Evolutionary conservation across 2,113 vertebrate species (phyloP).

Genomic region (Crotophaga sulcirostris): DNA sequence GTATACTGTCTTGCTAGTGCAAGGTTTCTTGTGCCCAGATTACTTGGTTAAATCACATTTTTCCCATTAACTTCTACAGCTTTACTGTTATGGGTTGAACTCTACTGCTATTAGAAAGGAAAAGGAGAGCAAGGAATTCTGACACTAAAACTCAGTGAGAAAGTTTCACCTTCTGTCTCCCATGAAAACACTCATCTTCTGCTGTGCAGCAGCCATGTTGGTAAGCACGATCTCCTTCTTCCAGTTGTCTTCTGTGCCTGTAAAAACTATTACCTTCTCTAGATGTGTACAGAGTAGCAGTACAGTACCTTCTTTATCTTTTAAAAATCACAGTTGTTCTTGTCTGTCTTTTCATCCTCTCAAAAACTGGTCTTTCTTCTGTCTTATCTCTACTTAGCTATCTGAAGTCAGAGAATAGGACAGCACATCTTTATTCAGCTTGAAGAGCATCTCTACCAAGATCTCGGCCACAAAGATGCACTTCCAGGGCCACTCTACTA

Average conservation of each 20-base stretch:
- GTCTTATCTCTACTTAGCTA: too few relatives aligned
- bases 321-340: too few relatives aligned
- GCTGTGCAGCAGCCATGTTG: not conserved
- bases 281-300: too few relatives aligned
- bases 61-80: not conserved
- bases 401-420: too few relatives aligned
- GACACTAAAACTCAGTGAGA: not conserved
- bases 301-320: too few relatives aligned
- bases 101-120: not conserved
- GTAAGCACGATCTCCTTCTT: not conserved
- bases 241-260: not conserved
- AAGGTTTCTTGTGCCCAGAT: not conserved
- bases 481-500: not conserved
- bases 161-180: not conserved
- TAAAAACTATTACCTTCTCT: not conserved
- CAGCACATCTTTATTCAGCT: not conserved
- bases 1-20: not conserved
- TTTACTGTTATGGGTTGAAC: not conserved
- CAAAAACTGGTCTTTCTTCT: too few relatives aligned
- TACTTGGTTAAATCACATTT: not conserved
- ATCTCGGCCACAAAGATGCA: not conserved
- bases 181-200: not conserved
- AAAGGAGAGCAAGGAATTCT: not conserved
- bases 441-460: not conserved
- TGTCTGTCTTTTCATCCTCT: too few relatives aligned